Evolutionary conservation across 2,797 vertebrate species (phyloP).

Genomic region (Megaceryle alcyon): DNA sequence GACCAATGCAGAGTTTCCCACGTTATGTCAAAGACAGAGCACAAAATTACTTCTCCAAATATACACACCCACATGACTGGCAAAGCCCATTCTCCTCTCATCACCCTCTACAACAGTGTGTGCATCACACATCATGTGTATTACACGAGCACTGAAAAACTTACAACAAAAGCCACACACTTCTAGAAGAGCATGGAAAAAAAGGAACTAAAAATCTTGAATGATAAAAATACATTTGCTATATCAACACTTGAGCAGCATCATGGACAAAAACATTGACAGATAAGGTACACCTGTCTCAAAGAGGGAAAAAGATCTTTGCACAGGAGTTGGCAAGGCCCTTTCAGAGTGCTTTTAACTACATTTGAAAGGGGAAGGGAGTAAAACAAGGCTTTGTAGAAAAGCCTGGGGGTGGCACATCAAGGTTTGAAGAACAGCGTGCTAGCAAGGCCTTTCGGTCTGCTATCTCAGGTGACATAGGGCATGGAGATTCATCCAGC

Average conservation of each 20-base stretch:
- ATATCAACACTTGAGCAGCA: background rate
- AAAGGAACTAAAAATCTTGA: background rate
- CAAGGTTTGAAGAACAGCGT: background rate
- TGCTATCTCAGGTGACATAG: background rate
- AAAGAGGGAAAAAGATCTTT: background rate
- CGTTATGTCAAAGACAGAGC: background rate
- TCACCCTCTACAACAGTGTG: background rate
- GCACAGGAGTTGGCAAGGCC: background rate
- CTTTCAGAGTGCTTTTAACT: background rate
- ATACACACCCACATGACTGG: background rate
- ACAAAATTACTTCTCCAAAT: conserved; percentile 25
- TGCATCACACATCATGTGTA: background rate
- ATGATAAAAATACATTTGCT: background rate
- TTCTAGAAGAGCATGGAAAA: background rate
- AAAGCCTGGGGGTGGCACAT: background rate
- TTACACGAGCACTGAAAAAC: background rate
- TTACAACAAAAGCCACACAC: background rate
- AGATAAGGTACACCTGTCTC: background rate
- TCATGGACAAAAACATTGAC: background rate
- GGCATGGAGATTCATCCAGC: background rate
- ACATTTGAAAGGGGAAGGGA: background rate
- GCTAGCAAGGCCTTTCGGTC: background rate
- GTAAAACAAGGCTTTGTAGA: background rate
- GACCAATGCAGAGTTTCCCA: conserved; percentile 22
- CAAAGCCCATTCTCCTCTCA: background rate